A percentile compares a stretch with the other conserved stretches of the same genome.
Conservation (phyloP, 2,113 vertebrate genomes). For the Cyphomyrus discorhynchus region DNA sequence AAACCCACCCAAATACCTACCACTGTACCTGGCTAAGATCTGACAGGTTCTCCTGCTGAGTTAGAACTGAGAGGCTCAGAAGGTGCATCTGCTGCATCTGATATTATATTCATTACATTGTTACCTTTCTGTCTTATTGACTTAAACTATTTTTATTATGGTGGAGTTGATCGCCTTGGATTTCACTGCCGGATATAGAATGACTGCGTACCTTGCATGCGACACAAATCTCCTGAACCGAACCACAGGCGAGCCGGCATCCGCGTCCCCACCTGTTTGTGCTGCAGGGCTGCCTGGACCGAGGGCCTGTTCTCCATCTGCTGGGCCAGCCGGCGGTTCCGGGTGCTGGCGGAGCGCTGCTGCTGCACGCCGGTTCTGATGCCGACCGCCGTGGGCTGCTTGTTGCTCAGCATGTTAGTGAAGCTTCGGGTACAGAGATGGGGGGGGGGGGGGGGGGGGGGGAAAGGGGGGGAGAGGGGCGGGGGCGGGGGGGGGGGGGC, state of each 20-base stretch:
- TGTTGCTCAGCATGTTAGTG: slow-evolving; percentile 85
- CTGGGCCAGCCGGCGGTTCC: slow-evolving; percentile 79
- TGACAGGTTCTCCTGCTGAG: neutral
- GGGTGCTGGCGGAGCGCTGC: slow-evolving; percentile 69
- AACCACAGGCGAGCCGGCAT: neutral
- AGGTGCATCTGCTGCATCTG: neutral
- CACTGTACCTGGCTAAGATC: neutral
- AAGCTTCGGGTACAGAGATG: slow-evolving; percentile 79
- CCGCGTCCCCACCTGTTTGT: slow-evolving; percentile 66
- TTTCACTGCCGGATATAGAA: neutral
- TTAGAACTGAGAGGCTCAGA: neutral
- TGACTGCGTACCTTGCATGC: neutral
- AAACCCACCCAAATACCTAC: neutral
- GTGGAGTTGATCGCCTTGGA: neutral
- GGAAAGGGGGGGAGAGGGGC: slow-evolving; percentile 39
- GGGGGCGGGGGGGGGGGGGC: slow-evolving; percentile 25
- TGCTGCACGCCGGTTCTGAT: slow-evolving; percentile 72
- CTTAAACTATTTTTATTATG: neutral
- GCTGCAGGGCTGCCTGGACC: slow-evolving; percentile 76
- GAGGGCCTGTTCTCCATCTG: slow-evolving; percentile 83
- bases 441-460: slow-evolving; percentile 41
- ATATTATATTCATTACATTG: neutral
- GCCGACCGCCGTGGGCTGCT: slow-evolving; percentile 71
- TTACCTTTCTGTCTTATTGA: neutral
- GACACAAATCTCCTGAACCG: neutral